A percentile compares a stretch with the other conserved stretches of the same genome.
These are phyloP conservation scores for Latrodectus geometricus DNA, from an alignment of 1,140 invertebrate species.

Conservation along the genomic window DNA sequence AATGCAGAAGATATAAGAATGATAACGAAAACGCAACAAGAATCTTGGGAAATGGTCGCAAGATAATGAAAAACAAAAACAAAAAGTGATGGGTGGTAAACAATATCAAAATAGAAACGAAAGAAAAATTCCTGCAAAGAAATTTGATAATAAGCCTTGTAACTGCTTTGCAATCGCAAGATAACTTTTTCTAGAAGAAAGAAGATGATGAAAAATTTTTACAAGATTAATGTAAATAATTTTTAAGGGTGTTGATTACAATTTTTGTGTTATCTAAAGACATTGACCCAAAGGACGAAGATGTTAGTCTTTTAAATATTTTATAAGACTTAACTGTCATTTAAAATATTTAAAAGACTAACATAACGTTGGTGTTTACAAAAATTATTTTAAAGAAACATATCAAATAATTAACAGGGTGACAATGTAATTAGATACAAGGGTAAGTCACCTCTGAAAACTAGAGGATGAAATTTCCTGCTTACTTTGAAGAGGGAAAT, in stretches of 20 bases:
- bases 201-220: not conserved
- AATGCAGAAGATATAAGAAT: too few relatives aligned
- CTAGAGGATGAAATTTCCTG: too few relatives aligned
- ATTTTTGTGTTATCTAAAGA: not conserved
- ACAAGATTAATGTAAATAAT: slow-evolving; percentile 1
- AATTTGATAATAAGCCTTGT: slow-evolving; percentile 23
- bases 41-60: too few relatives aligned
- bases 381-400: slow-evolving; percentile 17
- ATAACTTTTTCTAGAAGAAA: not conserved
- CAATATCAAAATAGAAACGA: slow-evolving; percentile 10
- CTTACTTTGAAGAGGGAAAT: too few relatives aligned
- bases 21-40: too few relatives aligned
- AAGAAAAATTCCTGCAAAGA: not conserved
- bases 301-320: not conserved
- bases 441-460: too few relatives aligned
- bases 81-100: not conserved
- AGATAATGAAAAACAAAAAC: not conserved
- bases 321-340: slow-evolving; percentile 8
- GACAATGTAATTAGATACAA: slow-evolving; percentile 12
- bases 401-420: not conserved
- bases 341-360: too few relatives aligned
- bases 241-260: not conserved
- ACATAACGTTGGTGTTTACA: not conserved
- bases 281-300: slow-evolving; percentile 2
- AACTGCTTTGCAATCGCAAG: slow-evolving; percentile 3